Evolutionary conservation across 2,888 invertebrate species (phyloP).

Genomic region (Hybos culiciformis): DNA sequence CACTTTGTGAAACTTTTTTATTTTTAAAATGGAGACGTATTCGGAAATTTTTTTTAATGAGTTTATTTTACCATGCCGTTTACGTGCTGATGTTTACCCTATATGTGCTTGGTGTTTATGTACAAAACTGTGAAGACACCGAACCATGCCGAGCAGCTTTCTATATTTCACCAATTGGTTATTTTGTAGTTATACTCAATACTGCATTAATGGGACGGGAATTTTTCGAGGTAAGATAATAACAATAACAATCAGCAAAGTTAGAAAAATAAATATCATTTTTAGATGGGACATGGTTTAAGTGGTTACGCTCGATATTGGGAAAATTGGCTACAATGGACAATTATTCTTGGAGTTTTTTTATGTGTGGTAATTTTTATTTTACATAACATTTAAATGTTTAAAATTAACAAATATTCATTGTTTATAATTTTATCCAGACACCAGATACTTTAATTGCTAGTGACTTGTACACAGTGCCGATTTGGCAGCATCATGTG

Average conservation of each 20-base stretch:
- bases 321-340: slow-evolving; percentile 76
- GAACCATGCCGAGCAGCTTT: slow-evolving; percentile 23
- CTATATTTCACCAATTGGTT: slow-evolving; percentile 37
- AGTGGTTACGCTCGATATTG: slow-evolving; percentile 60
- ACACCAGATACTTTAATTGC: slow-evolving; percentile 28
- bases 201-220: slow-evolving; percentile 55
- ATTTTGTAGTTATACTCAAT: slow-evolving; percentile 49
- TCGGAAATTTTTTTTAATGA: slow-evolving; percentile 66
- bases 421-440: slow-evolving; percentile 15
- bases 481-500: slow-evolving; percentile 64
- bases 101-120: slow-evolving; percentile 49
- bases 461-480: slow-evolving; percentile 25
- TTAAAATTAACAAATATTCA: background rate
- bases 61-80: slow-evolving; percentile 60
- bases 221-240: slow-evolving; percentile 35
- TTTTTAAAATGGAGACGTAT: slow-evolving; percentile 73
- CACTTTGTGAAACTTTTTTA: slow-evolving; percentile 71
- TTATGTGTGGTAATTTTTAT: slow-evolving; percentile 43
- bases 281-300: slow-evolving; percentile 54
- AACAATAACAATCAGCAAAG: background rate
- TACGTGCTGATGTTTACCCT: slow-evolving; percentile 62
- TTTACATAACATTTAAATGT: background rate
- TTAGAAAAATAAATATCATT: background rate
- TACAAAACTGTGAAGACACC: slow-evolving; percentile 24
- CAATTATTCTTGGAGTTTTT: slow-evolving; percentile 58